Evolutionary conservation across 2,888 invertebrate genomes (phyloP).

Genomic region (Microplitis manilae): DNA sequence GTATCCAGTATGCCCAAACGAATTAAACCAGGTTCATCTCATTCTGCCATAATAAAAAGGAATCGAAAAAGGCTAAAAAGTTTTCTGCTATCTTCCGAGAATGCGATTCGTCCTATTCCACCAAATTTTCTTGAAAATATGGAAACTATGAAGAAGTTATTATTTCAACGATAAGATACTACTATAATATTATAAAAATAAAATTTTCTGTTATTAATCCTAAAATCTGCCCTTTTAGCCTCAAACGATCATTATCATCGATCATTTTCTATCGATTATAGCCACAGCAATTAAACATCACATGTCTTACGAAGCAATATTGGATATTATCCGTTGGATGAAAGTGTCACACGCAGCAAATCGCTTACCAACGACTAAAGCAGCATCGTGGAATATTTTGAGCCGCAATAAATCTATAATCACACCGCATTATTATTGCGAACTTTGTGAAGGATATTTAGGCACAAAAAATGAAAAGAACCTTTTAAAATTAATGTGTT

Average conservation of each 20-base stretch:
- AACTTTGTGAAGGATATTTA: conserved; percentile 14
- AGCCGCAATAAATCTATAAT: conserved; percentile 2
- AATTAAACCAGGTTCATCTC: no score
- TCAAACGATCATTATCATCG: background rate
- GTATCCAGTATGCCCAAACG: no score
- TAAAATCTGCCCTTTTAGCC: no score
- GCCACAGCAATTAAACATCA: background rate
- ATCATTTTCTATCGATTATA: background rate
- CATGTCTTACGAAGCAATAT: background rate
- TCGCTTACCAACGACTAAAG: conserved; percentile 9
- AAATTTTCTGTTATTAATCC: no score
- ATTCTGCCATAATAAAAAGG: no score
- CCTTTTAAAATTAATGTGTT: background rate
- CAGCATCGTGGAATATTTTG: conserved; percentile 2
- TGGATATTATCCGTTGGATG: conserved; percentile 2
- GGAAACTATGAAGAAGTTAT: no score
- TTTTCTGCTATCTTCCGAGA: no score
- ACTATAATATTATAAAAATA: no score
- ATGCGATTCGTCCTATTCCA: no score
- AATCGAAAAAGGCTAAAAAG: no score
- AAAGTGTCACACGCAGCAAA: background rate
- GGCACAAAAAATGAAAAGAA: background rate
- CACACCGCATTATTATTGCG: conserved; percentile 7
- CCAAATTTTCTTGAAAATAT: no score
- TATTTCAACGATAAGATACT: no score